Evolutionary conservation across 2,888 invertebrate genomes (phyloP), one percentile per base, ranked within the genome.

Genomic region (Synanthedon myopaeformis): DNA sequence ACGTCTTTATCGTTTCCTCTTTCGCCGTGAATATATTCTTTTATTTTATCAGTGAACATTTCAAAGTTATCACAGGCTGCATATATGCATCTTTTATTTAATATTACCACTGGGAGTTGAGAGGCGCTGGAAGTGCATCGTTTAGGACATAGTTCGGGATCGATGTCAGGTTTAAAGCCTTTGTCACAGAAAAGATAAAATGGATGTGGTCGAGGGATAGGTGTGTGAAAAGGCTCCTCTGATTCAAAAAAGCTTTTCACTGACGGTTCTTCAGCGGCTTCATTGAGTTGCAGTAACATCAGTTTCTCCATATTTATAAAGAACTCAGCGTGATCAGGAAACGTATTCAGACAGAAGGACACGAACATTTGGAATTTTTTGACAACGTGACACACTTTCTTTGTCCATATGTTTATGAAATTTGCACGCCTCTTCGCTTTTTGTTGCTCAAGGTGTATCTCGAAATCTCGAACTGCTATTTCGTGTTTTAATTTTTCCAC

Each of bases 281-380:
- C 72, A 54, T 71, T 73, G 11, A 87, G 52, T 58, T 87, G 87
- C 53, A 85, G 54, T 59, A 86, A 59, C 81, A 87, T 77, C 49
- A 86, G 59, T 57, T 80, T 82, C 58, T 87, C 86, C 70, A 84
- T 74, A 51, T 86, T 79, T 48, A 81, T 69, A 58, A 87, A 85
- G 62, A 85, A 86, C 1, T 85, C 85, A 1, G 82, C 81, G 52
- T 84, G 72, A 13, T 83, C 79, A 2, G 87, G 87, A 51, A 85
- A 56, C 14, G 64, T 61, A 23, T 76, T 71, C n/a, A 87, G 58
- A 55, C 78, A 79, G 58, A 77, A 82, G n/a, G 67, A 62, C 17
- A 83, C 76, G 60, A 86, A 85, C 53, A 68, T 61, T 69, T 85
- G 85, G 55, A 87, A 80, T 54, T 70, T 73, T 60, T 81, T 84